Evolutionary conservation across 2,113 vertebrate species (phyloP).

Genomic region (Heliornis fulica): DNA sequence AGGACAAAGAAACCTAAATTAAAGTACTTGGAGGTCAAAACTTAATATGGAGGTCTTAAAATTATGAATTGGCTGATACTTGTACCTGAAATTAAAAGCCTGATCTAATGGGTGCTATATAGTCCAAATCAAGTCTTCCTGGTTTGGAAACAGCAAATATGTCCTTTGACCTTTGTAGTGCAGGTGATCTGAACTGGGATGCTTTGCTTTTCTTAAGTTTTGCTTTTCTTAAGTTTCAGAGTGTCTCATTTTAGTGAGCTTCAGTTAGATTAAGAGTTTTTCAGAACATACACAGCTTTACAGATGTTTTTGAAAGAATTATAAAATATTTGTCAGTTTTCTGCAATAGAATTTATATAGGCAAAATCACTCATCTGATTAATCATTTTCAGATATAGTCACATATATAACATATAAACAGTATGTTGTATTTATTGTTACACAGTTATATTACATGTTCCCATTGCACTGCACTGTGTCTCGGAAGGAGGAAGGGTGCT

Average conservation of each 20-base stretch:
- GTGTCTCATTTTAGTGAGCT: not conserved
- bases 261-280: not conserved
- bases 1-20: not conserved
- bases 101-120: not conserved
- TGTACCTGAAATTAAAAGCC: not conserved
- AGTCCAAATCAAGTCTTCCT: not conserved
- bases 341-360: not conserved
- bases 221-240: not conserved
- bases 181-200: not conserved
- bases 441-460: not conserved
- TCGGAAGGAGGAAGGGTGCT: not conserved
- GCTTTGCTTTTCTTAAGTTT: not conserved
- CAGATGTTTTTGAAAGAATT: not conserved
- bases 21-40: not conserved
- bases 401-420: too few species aligned
- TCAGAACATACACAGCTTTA: not conserved
- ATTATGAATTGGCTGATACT: not conserved
- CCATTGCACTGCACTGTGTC: not conserved
- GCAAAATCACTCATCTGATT: not conserved
- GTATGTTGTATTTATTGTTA: not conserved
- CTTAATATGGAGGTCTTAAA: not conserved
- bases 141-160: not conserved
- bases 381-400: not conserved
- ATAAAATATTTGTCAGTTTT: not conserved
- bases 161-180: not conserved